Conservation (phyloP, 2,888 invertebrate species). For the Drosophila diplacantha region DNA sequence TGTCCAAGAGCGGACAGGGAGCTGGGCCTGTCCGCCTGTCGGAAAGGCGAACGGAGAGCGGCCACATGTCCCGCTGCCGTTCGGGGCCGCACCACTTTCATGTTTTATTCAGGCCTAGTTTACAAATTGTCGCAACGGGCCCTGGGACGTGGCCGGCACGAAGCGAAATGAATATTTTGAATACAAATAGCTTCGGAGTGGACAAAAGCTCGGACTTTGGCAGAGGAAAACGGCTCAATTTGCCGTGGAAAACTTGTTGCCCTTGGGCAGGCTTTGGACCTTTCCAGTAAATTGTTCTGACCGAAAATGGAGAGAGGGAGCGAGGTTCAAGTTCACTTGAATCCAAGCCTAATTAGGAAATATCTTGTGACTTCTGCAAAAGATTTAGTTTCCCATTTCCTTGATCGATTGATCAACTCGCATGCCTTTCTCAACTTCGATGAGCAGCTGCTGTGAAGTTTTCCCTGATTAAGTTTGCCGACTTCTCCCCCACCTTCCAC, state of each 20-base stretch:
- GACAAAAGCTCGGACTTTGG: background rate
- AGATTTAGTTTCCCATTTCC: conserved; percentile 2
- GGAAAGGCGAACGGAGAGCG: conserved; percentile 5
- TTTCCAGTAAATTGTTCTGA: conserved; percentile 12
- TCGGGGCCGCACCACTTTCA: conserved; percentile 54
- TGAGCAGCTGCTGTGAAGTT: conserved; percentile 29
- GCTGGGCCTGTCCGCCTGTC: background rate
- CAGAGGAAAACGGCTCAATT: conserved; percentile 22
- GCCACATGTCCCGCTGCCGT: conserved; percentile 33
- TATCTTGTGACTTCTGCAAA: background rate
- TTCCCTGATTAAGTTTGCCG: conserved; percentile 22
- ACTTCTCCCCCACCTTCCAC: conserved; percentile 6
- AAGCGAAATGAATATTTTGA: conserved; percentile 50
- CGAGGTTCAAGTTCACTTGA: conserved; percentile 17
- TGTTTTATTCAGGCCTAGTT: conserved; percentile 67
- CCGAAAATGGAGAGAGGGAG: background rate
- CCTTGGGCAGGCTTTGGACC: background rate
- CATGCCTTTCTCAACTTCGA: conserved; percentile 14
- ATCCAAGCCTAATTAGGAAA: background rate
- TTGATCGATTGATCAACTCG: conserved; percentile 8
- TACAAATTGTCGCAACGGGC: conserved; percentile 59
- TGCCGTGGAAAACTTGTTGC: conserved; percentile 20
- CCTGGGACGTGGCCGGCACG: conserved; percentile 30
- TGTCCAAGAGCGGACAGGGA: conserved; percentile 30
- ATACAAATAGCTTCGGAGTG: conserved; percentile 55